Evolutionary conservation across 2,888 invertebrate species (phyloP).

Genomic region (Amphipoea lucens): DNA sequence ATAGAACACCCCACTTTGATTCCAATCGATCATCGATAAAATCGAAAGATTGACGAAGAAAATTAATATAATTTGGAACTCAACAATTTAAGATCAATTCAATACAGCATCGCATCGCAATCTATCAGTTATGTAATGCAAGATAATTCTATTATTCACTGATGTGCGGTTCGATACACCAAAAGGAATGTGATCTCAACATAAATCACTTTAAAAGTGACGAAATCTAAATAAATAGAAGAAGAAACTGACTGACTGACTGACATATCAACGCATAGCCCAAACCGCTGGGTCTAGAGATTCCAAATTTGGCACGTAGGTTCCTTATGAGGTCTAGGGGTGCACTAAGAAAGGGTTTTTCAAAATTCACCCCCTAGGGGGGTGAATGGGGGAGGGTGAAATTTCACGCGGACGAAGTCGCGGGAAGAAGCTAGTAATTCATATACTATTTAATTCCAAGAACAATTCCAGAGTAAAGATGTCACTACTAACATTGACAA

Average conservation of each 20-base stretch:
- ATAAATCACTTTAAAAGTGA: constrained; percentile 45
- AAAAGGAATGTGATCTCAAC: constrained; percentile 34
- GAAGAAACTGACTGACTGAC: too few relatives aligned
- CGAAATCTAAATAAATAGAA: too few relatives aligned
- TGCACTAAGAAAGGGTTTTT: too few relatives aligned
- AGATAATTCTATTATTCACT: constrained; percentile 35
- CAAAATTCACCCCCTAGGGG: too few relatives aligned
- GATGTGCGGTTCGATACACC: constrained; percentile 32
- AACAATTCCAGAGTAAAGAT: constrained; percentile 19
- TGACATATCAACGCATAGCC: too few relatives aligned
- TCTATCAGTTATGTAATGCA: constrained; percentile 36
- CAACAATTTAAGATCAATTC: constrained; percentile 32
- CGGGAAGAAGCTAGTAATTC: too few relatives aligned
- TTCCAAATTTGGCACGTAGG: too few relatives aligned
- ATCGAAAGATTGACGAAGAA: constrained; percentile 19
- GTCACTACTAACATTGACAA: constrained; percentile 2
- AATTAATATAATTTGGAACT: constrained; percentile 21
- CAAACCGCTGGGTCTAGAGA: too few relatives aligned
- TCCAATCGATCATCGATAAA: constrained; percentile 27
- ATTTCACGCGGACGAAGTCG: too few relatives aligned
- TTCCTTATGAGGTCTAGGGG: too few relatives aligned
- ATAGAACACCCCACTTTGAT: constrained; percentile 13
- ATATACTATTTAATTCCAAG: too few relatives aligned
- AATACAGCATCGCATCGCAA: constrained; percentile 56
- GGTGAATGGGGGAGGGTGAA: too few relatives aligned